Conservation (phyloP, 2,888 invertebrate genomes). For the Andrena chrysosceles region DNA sequence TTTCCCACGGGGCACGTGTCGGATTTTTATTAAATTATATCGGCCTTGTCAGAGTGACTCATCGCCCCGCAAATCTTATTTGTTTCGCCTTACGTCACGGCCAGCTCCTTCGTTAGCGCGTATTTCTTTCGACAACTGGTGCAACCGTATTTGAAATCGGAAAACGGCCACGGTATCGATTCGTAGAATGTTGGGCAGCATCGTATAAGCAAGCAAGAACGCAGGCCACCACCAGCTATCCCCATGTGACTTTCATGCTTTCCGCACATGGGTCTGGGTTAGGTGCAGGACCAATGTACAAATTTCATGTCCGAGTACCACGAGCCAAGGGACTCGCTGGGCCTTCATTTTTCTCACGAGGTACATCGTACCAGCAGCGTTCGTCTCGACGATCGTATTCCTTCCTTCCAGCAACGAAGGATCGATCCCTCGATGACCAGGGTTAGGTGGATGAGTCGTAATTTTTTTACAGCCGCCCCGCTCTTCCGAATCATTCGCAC, state of each 20-base stretch:
- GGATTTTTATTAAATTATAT: constrained; percentile 59
- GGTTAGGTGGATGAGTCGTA: constrained; percentile 36
- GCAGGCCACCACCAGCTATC: constrained; percentile 32
- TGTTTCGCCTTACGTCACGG: constrained; percentile 62
- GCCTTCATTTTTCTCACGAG: background rate
- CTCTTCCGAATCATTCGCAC: background rate
- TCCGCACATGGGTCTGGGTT: constrained; percentile 62
- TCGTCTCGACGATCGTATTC: background rate
- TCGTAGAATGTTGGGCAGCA: constrained; percentile 9
- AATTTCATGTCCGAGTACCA: background rate
- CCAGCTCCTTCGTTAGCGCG: background rate
- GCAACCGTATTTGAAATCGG: background rate
- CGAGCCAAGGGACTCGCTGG: background rate
- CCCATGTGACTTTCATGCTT: constrained; percentile 78
- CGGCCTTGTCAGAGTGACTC: constrained; percentile 62
- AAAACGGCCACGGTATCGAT: constrained; percentile 26
- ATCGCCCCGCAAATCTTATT: constrained; percentile 63
- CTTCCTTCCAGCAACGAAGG: background rate
- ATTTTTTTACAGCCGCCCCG: constrained; percentile 12
- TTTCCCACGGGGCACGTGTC: constrained; percentile 23
- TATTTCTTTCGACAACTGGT: background rate
- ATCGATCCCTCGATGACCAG: background rate
- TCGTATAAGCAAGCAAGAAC: background rate
- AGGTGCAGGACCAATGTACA: background rate
- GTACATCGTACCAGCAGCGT: background rate